Evolutionary conservation across 2,888 invertebrate genomes (phyloP), one percentile per base, ranked within the genome.

Genomic region (Odontomyia ornata): DNA sequence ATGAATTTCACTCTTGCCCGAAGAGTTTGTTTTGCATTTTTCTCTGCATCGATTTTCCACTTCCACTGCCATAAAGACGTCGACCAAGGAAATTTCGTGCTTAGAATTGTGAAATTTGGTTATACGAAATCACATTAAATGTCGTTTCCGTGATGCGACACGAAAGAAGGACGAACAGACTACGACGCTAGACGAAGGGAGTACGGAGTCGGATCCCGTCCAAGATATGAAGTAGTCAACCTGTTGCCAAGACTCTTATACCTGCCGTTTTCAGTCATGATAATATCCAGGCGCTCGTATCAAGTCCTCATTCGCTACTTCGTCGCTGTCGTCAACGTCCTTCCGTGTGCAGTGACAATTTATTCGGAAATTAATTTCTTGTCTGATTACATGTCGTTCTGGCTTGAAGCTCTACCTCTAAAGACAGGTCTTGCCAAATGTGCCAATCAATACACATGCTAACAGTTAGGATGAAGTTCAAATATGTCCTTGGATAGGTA

Each of bases 321-420:
- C 43, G 65, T 36, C 21, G 65, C 28, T 11, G 18, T 65, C 65
- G 30, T 30, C 64, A 21, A 18, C 47, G 27, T 52, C 52, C 72
- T 72, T 72, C 9, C 56, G 52, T 56, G 56, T 72, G 30, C 27
- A 72, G 56, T 21, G 72, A 56, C 72, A 72, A 72, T 72, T 72
- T 56, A 72, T 72, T 72, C 72, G 72, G 72, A 56, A 72, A 72
- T 72, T 72, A 72, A 72, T 72, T 72, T 72, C 72, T 72, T 72
- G 72, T 72, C 72, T 72, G 72, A 72, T 72, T 56, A 21, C 72
- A 52, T 30, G 69, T 47, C 69, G n/a, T 11, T 52, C 69, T 62
- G 5, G 18, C 18, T 15, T 52, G 52, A 9, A 36, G 36, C 5
- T 36, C 36, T 36, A 9, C 36, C 9, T 36, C 5, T 3, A 36